phyloP scores from a whole-genome alignment of 1,140 invertebrate species.

The Diplogasteroides magnus region DNA sequence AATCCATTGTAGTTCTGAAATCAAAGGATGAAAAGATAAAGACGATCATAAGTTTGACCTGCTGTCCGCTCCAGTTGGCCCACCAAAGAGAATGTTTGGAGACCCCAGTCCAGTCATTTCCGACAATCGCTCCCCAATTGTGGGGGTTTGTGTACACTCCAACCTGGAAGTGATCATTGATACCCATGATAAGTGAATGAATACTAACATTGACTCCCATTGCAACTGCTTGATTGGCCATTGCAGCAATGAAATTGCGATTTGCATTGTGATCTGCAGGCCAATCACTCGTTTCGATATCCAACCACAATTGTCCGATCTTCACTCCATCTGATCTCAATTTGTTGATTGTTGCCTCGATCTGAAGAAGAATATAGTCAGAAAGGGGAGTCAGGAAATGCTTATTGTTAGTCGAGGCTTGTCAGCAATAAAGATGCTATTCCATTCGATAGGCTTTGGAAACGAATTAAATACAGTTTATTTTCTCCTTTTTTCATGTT shows the following conservation, averaged over 20 bases:
- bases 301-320: constrained; percentile 40
- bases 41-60: too few species aligned
- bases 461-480: too few species aligned
- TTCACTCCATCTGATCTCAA: constrained; percentile 30
- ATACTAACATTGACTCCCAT: not conserved
- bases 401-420: too few species aligned
- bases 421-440: too few species aligned
- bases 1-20: too few species aligned
- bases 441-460: too few species aligned
- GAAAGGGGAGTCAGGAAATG: too few species aligned
- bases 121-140: not conserved
- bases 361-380: too few species aligned
- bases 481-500: too few species aligned
- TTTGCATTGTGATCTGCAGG: constrained; percentile 10
- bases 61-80: not conserved
- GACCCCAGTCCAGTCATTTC: not conserved
- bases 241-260: not conserved
- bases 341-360: constrained; percentile 29
- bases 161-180: not conserved
- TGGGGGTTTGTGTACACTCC: not conserved
- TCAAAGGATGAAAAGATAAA: too few species aligned
- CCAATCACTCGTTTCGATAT: constrained; percentile 35
- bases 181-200: not conserved
- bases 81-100: not conserved
- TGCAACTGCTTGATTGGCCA: not conserved